A percentile compares a stretch with the other conserved stretches of the same genome.
Conservation (phyloP, 1,140 invertebrate genomes). For the Pollicipes pollicipes region DNA sequence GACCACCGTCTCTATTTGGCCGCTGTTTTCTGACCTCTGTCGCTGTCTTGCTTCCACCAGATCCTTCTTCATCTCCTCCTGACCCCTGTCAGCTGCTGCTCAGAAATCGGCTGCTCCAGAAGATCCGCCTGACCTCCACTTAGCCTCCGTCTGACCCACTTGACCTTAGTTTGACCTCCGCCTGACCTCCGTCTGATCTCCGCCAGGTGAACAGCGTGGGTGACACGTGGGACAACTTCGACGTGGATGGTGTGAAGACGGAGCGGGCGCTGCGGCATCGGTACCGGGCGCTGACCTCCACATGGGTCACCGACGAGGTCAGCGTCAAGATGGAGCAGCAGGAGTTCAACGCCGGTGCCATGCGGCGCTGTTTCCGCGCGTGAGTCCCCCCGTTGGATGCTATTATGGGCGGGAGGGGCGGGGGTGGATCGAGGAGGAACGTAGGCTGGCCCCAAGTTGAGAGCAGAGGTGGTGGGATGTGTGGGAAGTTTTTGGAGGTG, state of each 20-base stretch:
- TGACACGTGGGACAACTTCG: conserved; percentile 32
- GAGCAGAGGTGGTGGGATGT: not conserved
- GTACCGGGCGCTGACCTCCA: conserved; percentile 28
- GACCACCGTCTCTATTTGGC: too few relatives aligned
- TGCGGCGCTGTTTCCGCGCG: conserved; percentile 39
- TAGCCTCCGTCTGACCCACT: too few relatives aligned
- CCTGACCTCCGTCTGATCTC: too few relatives aligned
- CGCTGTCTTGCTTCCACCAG: too few relatives aligned
- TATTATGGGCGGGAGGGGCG: too few relatives aligned
- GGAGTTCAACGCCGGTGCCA: conserved; percentile 37
- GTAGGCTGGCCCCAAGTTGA: not conserved
- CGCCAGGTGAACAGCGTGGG: conserved; percentile 8
- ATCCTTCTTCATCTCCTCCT: too few relatives aligned
- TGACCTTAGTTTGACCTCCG: too few relatives aligned
- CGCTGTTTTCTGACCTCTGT: too few relatives aligned
- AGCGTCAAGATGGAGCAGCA: conserved; percentile 32
- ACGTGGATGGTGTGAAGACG: conserved; percentile 25
- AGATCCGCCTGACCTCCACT: too few relatives aligned
- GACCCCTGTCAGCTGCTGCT: too few relatives aligned
- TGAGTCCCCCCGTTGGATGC: conserved; percentile 23
- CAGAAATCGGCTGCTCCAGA: too few relatives aligned
- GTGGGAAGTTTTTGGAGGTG: not conserved
- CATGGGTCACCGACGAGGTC: conserved; percentile 31
- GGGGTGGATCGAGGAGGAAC: not conserved
- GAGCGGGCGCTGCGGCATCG: conserved; percentile 28